Evolutionary conservation across 2,797 vertebrate genomes (phyloP).

Genomic region (Taenioides sp.): DNA sequence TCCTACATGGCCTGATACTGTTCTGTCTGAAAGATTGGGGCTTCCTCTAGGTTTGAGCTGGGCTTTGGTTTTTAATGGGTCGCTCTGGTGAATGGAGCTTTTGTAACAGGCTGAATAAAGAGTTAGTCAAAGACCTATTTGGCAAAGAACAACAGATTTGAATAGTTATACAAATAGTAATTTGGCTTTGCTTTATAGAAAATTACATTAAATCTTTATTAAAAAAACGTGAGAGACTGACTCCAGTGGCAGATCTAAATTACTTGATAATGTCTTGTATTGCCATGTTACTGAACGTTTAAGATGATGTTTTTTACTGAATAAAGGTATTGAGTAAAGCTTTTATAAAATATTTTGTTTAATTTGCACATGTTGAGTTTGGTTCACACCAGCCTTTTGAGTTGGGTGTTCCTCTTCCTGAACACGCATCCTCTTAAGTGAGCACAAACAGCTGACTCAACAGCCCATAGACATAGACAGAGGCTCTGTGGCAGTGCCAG

Average conservation of each 20-base stretch:
- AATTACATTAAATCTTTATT: neutral
- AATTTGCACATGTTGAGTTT: neutral
- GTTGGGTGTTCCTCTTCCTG: constrained; percentile 34
- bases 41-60: constrained; percentile 31
- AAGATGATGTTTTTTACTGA: neutral
- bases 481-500: constrained; percentile 45
- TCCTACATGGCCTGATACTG: neutral
- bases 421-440: constrained; percentile 36
- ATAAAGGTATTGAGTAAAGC: neutral
- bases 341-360: neutral
- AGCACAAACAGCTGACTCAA: constrained; percentile 51
- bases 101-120: constrained; percentile 36
- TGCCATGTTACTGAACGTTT: neutral
- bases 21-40: constrained; percentile 11
- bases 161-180: neutral
- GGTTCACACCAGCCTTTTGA: neutral
- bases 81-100: constrained; percentile 33
- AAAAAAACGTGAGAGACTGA: neutral
- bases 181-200: neutral
- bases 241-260: neutral
- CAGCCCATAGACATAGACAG: constrained; percentile 32
- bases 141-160: neutral
- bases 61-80: constrained; percentile 45
- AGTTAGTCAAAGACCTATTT: neutral
- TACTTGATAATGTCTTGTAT: neutral